A percentile compares a stretch with the other conserved stretches of the same genome.
Evolutionary conservation across 2,113 vertebrate species (phyloP).

Genomic region (Microtus pennsylvanicus): DNA sequence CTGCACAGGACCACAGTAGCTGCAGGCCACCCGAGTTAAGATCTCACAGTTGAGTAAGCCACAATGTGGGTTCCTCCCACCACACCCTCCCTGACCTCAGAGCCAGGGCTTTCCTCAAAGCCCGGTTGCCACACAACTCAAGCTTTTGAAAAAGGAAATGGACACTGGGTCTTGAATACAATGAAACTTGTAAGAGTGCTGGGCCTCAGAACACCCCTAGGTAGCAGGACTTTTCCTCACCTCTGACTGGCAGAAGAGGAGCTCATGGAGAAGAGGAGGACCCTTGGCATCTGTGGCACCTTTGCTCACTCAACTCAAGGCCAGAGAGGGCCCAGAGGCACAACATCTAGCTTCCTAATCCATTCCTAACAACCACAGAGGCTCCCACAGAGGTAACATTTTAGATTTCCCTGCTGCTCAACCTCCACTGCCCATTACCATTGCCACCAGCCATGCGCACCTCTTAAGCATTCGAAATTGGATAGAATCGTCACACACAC

Average conservation of each 20-base stretch:
- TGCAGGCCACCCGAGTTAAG: constrained; percentile 36
- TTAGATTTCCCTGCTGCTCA: neutral
- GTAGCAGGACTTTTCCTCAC: neutral
- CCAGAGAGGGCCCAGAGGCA: neutral
- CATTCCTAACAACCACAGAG: constrained; percentile 16
- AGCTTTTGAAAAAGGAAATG: constrained; percentile 64
- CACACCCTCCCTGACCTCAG: constrained; percentile 61
- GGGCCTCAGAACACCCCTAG: neutral
- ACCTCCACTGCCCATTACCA: neutral
- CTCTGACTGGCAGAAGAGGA: neutral
- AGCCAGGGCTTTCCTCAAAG: constrained; percentile 68
- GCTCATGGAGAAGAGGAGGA: neutral
- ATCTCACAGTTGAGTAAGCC: constrained; percentile 71
- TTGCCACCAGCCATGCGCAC: neutral
- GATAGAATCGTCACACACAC: neutral
- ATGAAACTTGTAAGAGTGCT: neutral
- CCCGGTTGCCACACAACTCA: constrained; percentile 63
- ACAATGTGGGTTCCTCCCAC: constrained; percentile 61
- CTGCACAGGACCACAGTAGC: neutral
- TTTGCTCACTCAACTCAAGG: neutral
- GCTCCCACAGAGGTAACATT: neutral
- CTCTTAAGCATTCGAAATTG: constrained; percentile 13
- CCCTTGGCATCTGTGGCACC: neutral
- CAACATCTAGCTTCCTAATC: neutral
- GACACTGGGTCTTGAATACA: constrained; percentile 30